phyloP scores from a whole-genome alignment of 2,797 vertebrate genomes.

The Falco naumanni region DNA sequence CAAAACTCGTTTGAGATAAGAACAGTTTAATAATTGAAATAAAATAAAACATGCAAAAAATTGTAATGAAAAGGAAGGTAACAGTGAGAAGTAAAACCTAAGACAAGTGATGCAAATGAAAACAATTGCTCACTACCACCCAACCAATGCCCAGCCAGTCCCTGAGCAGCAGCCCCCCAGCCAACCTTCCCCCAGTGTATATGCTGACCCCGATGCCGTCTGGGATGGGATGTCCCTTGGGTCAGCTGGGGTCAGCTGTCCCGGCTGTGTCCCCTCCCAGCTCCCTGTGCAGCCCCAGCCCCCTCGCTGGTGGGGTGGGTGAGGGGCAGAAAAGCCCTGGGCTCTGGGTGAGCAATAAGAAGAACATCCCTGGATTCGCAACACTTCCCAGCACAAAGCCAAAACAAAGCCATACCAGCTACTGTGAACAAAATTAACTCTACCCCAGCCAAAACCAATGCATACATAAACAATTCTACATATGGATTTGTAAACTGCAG shows the following conservation, averaged over 20 bases:
- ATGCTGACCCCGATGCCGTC: too few relatives aligned
- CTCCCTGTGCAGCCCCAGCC: background rate
- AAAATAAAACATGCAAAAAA: background rate
- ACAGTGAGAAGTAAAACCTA: background rate
- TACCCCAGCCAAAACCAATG: background rate
- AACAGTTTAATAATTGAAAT: background rate
- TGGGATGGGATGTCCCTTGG: background rate
- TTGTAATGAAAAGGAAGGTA: background rate
- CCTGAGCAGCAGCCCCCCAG: background rate
- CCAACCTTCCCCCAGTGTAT: background rate
- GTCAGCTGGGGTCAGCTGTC: background rate
- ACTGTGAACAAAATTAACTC: background rate
- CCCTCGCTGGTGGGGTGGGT: rapidly evolving
- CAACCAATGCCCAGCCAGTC: background rate
- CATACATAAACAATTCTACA: background rate
- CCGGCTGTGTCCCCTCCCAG: background rate
- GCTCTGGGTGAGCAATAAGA: rapidly evolving
- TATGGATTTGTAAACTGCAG: background rate
- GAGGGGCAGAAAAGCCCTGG: background rate
- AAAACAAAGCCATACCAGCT: background rate
- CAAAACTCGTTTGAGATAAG: background rate
- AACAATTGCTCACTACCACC: background rate
- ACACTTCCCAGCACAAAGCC: background rate
- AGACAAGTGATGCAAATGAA: background rate
- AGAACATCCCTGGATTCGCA: background rate